Conservation (phyloP, 2,113 vertebrate genomes). For the Aldabrachelys gigantea region DNA sequence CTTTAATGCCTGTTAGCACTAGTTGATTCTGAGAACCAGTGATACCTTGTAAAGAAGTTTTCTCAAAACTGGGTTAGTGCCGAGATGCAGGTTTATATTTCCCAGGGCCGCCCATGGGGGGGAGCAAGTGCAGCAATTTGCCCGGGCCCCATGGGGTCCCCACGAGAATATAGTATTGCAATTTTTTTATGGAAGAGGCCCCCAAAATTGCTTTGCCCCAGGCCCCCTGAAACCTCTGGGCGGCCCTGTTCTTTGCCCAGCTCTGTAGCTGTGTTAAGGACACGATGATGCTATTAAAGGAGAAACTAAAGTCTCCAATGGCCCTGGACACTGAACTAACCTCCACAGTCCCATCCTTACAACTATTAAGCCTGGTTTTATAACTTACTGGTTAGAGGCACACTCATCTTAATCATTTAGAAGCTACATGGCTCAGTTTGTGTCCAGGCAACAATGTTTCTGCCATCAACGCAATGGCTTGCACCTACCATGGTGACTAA, state of each 20-base stretch:
- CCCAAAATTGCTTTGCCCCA: no score
- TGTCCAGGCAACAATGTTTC: neutral
- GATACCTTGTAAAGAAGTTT: no score
- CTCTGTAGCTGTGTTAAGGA: neutral
- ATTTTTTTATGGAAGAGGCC: no score
- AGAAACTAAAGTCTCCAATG: conserved; percentile 17
- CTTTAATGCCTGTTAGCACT: no score
- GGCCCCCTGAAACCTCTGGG: no score
- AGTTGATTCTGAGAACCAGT: no score
- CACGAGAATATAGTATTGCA: no score
- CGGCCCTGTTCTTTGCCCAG: neutral
- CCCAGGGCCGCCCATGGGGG: no score
- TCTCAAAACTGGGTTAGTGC: no score
- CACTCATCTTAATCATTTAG: neutral
- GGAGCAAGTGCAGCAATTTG: no score
- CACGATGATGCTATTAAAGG: conserved; percentile 33
- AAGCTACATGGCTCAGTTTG: neutral
- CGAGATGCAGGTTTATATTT: no score
- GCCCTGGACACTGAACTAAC: conserved; percentile 1
- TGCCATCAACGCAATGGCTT: neutral
- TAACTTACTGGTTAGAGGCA: neutral
- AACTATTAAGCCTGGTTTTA: neutral
- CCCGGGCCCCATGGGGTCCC: no score
- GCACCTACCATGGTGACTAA: fast-evolving
- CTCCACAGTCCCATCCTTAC: neutral